phyloP scores from a whole-genome alignment of 2,113 vertebrate genomes.

The Tragelaphus strepsiceros region DNA sequence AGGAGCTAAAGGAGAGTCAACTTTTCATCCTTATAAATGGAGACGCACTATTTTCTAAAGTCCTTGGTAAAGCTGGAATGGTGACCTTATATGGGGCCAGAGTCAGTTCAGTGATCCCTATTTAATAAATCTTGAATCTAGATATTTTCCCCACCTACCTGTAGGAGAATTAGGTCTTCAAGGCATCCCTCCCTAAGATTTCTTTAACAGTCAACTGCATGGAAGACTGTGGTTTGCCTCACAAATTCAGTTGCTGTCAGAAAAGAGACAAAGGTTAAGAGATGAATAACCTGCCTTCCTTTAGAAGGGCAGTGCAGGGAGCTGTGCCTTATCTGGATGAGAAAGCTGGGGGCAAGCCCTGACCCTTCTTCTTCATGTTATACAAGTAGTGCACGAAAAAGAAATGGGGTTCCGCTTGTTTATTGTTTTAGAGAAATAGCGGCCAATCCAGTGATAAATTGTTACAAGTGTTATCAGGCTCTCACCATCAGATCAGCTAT shows the following conservation, averaged over 20 bases:
- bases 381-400: neutral
- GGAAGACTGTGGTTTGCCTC: neutral
- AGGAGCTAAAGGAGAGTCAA: neutral
- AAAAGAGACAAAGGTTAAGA: neutral
- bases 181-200: neutral
- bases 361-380: neutral
- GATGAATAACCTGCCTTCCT: neutral
- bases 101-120: neutral
- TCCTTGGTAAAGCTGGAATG: neutral
- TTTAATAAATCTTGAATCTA: neutral
- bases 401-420: neutral
- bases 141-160: neutral
- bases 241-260: neutral
- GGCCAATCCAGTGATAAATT: neutral
- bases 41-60: neutral
- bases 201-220: neutral
- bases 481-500: neutral
- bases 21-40: neutral
- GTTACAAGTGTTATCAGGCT: neutral
- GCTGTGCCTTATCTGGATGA: neutral
- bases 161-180: neutral
- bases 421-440: neutral
- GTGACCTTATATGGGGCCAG: neutral
- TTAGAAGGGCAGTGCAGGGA: neutral
- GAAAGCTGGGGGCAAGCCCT: neutral